Evolutionary conservation across 2,113 vertebrate species (phyloP).

Genomic region (Ameiurus melas): DNA sequence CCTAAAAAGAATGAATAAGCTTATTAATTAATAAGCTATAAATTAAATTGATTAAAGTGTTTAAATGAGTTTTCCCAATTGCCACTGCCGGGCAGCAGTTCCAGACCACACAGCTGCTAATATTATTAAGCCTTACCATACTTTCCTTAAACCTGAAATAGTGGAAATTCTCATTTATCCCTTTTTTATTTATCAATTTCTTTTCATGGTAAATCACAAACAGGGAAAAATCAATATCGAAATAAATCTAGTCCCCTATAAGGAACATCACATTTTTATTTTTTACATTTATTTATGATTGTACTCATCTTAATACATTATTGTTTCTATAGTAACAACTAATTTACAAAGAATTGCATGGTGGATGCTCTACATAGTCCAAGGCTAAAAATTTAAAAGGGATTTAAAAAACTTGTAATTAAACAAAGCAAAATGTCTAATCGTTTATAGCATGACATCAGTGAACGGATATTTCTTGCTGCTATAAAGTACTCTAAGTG

Average conservation of each 20-base stretch:
- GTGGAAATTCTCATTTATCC: neutral
- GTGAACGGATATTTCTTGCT: neutral
- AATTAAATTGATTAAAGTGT: too few relatives aligned
- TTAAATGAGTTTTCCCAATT: neutral
- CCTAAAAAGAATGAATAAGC: too few relatives aligned
- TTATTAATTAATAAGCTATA: too few relatives aligned
- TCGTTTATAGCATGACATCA: neutral
- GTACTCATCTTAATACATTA: too few relatives aligned
- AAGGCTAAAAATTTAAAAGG: neutral
- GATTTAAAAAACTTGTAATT: neutral
- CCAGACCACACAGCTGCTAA: neutral
- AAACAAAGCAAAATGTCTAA: neutral
- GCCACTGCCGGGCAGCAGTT: neutral
- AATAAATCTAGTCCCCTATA: too few relatives aligned
- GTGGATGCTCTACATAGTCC: neutral
- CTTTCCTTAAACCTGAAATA: neutral
- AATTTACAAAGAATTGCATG: neutral
- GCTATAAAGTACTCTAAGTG: neutral
- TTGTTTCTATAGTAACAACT: neutral
- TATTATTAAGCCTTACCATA: neutral
- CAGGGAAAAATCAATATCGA: too few relatives aligned
- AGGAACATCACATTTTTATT: too few relatives aligned
- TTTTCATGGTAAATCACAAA: neutral
- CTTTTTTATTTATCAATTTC: neutral
- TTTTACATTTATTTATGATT: neutral